Conservation (phyloP, 2,113 vertebrate genomes). For the Poecile atricapillus region DNA sequence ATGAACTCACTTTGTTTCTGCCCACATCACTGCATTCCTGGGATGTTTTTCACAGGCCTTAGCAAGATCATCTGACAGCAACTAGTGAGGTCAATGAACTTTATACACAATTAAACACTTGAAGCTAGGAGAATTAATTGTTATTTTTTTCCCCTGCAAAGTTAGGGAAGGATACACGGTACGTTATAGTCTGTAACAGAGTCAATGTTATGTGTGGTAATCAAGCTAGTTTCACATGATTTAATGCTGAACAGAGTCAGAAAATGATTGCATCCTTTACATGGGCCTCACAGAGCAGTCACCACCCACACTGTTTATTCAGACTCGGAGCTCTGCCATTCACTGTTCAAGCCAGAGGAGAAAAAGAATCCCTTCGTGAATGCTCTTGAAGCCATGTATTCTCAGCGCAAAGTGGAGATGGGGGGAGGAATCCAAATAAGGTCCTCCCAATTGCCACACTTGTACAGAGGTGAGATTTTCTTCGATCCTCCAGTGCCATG, state of each 20-base stretch:
- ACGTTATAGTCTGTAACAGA: slow-evolving; percentile 40
- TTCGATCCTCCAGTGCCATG: background rate
- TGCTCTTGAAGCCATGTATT: slow-evolving; percentile 74
- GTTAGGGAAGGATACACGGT: slow-evolving; percentile 41
- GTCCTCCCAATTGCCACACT: slow-evolving; percentile 38
- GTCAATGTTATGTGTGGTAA: slow-evolving; percentile 58
- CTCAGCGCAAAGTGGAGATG: slow-evolving; percentile 59
- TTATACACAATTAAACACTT: slow-evolving; percentile 80
- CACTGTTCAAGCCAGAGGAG: slow-evolving; percentile 79
- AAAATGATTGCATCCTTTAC: slow-evolving; percentile 80
- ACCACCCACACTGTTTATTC: slow-evolving; percentile 89
- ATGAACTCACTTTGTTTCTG: slow-evolving; percentile 87
- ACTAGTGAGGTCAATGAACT: slow-evolving; percentile 89
- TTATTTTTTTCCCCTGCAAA: slow-evolving; percentile 44
- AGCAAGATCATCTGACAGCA: slow-evolving; percentile 93
- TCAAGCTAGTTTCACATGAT: slow-evolving; percentile 75
- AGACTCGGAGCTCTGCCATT: slow-evolving; percentile 82
- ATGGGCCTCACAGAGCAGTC: slow-evolving; percentile 80
- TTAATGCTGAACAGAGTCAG: slow-evolving; percentile 75
- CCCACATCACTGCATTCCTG: slow-evolving; percentile 94
- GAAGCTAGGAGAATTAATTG: slow-evolving; percentile 66
- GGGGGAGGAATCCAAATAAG: slow-evolving; percentile 60
- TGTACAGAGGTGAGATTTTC: slow-evolving; percentile 60
- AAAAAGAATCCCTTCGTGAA: slow-evolving; percentile 65
- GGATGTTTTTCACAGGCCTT: slow-evolving; percentile 87